phyloP scores from a whole-genome alignment of 2,113 vertebrate species.

The Haliaeetus leucogaster region DNA sequence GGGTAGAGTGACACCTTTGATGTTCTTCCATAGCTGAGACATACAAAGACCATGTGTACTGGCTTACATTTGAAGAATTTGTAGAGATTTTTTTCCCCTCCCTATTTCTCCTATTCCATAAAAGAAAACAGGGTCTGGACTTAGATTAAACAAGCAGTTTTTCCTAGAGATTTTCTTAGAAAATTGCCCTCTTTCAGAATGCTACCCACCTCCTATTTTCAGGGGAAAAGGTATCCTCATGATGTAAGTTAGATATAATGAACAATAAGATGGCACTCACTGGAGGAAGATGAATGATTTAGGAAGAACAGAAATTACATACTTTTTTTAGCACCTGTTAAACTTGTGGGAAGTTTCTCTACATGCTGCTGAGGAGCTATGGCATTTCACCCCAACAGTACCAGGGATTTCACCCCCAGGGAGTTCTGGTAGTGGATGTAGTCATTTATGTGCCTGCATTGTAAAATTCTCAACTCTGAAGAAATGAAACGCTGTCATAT shows the following conservation, averaged over 20 bases:
- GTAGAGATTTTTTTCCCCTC: background rate
- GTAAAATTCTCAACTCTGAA: background rate
- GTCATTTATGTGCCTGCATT: background rate
- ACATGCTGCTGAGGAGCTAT: accelerated
- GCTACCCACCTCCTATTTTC: background rate
- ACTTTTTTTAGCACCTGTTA: background rate
- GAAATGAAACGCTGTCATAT: background rate
- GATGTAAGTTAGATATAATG: background rate
- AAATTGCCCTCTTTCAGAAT: background rate
- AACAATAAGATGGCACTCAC: background rate
- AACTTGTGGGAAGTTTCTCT: background rate
- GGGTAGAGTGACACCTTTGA: background rate
- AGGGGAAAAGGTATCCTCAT: background rate
- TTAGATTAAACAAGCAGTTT: background rate
- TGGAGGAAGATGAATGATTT: background rate
- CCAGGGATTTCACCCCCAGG: background rate
- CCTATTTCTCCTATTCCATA: background rate
- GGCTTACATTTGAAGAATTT: background rate
- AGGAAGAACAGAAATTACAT: background rate
- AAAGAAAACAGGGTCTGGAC: background rate
- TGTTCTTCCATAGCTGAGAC: background rate
- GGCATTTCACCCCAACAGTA: background rate
- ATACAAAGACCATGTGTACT: background rate
- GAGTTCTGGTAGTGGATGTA: background rate
- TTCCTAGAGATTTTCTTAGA: background rate